Conservation (phyloP, 2,113 vertebrate genomes). For the Bos javanicus region DNA sequence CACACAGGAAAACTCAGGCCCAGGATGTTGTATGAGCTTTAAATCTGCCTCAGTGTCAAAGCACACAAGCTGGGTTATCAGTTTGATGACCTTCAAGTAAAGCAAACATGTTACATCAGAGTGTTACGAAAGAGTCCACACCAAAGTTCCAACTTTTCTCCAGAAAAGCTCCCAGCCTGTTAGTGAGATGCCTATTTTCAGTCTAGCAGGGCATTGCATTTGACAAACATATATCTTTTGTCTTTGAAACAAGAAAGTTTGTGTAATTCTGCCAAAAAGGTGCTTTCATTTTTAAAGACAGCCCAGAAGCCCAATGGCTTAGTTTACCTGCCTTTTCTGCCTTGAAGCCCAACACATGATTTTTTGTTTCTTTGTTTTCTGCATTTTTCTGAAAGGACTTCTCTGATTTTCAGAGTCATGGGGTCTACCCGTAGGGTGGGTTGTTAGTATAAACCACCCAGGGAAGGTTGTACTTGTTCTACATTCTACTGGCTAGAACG, state of each 20-base stretch:
- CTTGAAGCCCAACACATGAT: neutral
- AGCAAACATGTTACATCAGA: neutral
- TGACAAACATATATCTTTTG: neutral
- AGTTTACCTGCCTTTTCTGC: neutral
- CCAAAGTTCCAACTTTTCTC: neutral
- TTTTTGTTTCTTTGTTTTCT: constrained; percentile 34
- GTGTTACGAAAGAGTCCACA: neutral
- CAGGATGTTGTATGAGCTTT: neutral
- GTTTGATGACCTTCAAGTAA: neutral
- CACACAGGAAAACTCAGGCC: neutral
- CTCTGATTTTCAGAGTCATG: constrained; percentile 54
- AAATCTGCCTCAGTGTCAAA: neutral
- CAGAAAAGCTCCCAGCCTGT: neutral
- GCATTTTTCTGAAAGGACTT: constrained; percentile 48
- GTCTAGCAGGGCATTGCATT: neutral
- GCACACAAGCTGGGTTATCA: neutral
- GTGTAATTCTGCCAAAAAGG: neutral
- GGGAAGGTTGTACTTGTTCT: constrained; percentile 66
- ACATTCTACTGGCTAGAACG: constrained; percentile 71
- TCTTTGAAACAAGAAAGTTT: neutral
- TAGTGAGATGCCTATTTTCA: neutral
- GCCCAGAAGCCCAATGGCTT: neutral
- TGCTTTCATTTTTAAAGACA: neutral
- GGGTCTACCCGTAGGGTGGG: constrained; percentile 63
- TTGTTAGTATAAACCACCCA: constrained; percentile 55